Evolutionary conservation across 1,140 invertebrate species (phyloP).

Genomic region (Drosophila takahashii): DNA sequence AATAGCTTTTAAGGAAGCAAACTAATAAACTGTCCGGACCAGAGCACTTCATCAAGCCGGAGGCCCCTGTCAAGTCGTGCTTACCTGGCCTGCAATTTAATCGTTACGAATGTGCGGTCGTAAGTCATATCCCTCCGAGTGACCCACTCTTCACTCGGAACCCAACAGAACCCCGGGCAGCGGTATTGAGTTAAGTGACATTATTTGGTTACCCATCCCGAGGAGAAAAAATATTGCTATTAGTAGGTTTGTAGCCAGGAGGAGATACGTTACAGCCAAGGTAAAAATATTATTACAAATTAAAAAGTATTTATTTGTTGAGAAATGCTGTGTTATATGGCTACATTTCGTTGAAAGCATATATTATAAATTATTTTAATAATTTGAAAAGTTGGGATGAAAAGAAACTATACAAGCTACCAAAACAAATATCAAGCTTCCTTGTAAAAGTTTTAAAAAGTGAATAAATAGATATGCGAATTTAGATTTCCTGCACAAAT

Average conservation of each 20-base stretch:
- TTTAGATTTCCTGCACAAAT: no score
- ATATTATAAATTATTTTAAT: no score
- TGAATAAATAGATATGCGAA: no score
- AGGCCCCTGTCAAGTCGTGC: constrained; percentile 23
- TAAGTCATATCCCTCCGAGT: constrained; percentile 43
- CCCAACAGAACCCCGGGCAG: neutral
- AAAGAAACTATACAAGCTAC: no score
- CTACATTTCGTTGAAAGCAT: no score
- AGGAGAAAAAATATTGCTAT: neutral
- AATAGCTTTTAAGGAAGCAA: constrained; percentile 39
- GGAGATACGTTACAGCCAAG: neutral
- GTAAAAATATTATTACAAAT: neutral
- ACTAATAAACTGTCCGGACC: constrained; percentile 61
- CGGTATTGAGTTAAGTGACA: constrained; percentile 36
- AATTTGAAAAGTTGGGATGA: no score
- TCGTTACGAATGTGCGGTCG: constrained; percentile 65
- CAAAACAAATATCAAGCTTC: no score
- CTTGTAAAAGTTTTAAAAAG: no score
- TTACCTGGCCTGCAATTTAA: constrained; percentile 58
- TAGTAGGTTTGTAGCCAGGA: neutral
- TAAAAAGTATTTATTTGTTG: no score
- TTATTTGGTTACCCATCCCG: constrained; percentile 44
- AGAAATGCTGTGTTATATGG: no score
- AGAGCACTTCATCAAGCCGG: constrained; percentile 24
- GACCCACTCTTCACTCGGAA: neutral